Percentiles rank a stretch among this genome's conserved stretches.
These are phyloP conservation scores for Phymanthus crucifer DNA, from an alignment of 92 coral and sea anemone genomes.

Conservation along the genomic window DNA sequence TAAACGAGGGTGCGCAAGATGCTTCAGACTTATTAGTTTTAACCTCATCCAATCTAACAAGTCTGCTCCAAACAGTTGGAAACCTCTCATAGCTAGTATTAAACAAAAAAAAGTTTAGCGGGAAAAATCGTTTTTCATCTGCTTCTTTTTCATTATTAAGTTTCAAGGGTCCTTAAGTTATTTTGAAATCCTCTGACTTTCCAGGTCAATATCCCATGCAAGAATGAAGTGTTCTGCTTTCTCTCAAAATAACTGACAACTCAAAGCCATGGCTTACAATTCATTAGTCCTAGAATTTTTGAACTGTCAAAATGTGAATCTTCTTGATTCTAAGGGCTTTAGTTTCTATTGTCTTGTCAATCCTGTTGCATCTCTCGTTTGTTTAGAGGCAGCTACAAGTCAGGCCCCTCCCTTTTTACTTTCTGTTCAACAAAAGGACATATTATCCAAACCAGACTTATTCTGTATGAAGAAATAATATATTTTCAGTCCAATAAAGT, in stretches of 20 bases:
- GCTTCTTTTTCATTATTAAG: no score
- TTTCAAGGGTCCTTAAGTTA: not conserved
- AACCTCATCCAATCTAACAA: not conserved
- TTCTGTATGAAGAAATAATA: no score
- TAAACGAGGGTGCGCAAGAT: not conserved
- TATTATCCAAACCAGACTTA: no score
- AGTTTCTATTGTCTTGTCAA: slow-evolving; percentile 1
- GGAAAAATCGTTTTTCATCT: not conserved
- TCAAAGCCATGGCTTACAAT: not conserved
- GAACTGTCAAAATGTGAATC: slow-evolving; percentile 10
- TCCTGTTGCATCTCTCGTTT: not conserved
- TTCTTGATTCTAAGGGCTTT: not conserved
- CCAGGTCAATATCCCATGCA: not conserved
- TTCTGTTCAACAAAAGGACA: not conserved
- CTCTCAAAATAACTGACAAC: not conserved
- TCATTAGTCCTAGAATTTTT: slow-evolving; percentile 8
- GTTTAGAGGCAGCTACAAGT: not conserved
- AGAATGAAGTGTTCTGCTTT: not conserved
- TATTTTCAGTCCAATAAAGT: no score
- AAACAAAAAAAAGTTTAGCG: not conserved
- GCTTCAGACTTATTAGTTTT: not conserved
- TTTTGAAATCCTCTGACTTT: not conserved
- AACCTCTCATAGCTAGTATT: not conserved
- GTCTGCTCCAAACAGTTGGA: not conserved
- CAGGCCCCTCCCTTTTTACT: not conserved